Conservation (phyloP, 2,797 vertebrate species). For the Cercopithecus hamlyni region DNA sequence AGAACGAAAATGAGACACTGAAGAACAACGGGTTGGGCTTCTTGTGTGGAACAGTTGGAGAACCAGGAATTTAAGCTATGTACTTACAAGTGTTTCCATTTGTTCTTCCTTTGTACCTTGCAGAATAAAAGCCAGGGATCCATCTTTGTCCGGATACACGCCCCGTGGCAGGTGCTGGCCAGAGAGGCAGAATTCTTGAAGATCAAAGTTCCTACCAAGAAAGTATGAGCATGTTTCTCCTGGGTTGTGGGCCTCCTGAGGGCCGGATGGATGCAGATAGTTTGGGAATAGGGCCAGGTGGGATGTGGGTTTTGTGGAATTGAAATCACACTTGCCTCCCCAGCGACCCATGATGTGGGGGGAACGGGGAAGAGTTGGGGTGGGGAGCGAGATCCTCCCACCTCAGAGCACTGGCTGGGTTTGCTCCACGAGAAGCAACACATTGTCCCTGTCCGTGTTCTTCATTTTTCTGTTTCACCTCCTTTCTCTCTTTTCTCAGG, state of each 20-base stretch:
- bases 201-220: slow-evolving; percentile 98
- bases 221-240: slow-evolving; percentile 86
- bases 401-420: not conserved
- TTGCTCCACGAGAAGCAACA: not conserved
- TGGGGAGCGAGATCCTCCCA: not conserved
- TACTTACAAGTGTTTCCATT: slow-evolving; percentile 33
- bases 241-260: not conserved
- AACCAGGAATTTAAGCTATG: not conserved
- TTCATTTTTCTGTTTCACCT: not conserved
- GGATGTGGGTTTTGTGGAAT: slow-evolving; percentile 35
- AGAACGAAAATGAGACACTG: not conserved
- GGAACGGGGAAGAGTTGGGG: not conserved
- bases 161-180: slow-evolving; percentile 96
- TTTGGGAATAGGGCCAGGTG: slow-evolving; percentile 25
- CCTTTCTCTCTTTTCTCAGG: not conserved
- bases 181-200: slow-evolving; percentile 98
- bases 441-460: not conserved
- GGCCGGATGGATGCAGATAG: not conserved
- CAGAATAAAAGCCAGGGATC: slow-evolving; percentile 91
- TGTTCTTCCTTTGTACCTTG: slow-evolving; percentile 73
- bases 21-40: slow-evolving; percentile 5
- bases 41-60: not conserved
- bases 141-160: slow-evolving; percentile 93
- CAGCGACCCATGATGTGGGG: not conserved
- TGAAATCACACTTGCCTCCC: not conserved